Percentiles rank a stretch among this genome's conserved stretches.
Evolutionary conservation across 2,888 invertebrate species (phyloP).

Genomic region (Psylliodes chrysocephalus): DNA sequence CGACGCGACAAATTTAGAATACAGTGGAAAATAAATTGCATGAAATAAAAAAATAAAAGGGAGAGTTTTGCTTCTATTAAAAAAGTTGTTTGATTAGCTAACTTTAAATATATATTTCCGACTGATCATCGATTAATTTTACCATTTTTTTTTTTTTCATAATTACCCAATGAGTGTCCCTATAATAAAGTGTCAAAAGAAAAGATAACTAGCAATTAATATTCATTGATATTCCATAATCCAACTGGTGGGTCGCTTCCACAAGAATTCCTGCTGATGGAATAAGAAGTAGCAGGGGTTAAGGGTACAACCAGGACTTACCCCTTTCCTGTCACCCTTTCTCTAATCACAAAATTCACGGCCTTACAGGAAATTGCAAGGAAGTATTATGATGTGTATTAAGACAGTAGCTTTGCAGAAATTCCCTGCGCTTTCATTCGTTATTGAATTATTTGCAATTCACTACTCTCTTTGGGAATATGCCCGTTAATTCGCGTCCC

Average conservation of each 20-base stretch:
- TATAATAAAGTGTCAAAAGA: background rate
- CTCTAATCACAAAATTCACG: constrained; percentile 50
- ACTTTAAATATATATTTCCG: too few relatives aligned
- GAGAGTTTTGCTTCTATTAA: too few relatives aligned
- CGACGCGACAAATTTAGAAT: background rate
- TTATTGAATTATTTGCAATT: constrained; percentile 58
- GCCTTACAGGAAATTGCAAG: constrained; percentile 62
- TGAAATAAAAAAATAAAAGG: too few relatives aligned
- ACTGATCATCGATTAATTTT: too few relatives aligned
- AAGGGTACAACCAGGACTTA: constrained; percentile 11
- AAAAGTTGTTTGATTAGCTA: too few relatives aligned
- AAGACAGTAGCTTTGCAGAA: constrained; percentile 55
- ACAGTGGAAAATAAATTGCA: background rate
- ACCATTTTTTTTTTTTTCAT: too few relatives aligned
- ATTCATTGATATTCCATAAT: constrained; percentile 29
- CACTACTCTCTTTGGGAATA: constrained; percentile 47
- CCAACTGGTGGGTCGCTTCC: constrained; percentile 1
- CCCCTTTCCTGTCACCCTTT: constrained; percentile 47
- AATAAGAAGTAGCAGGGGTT: constrained; percentile 21
- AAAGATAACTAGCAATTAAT: constrained; percentile 20
- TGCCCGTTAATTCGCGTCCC: constrained; percentile 38
- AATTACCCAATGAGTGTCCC: too few relatives aligned
- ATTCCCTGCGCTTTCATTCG: constrained; percentile 49
- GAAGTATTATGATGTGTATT: constrained; percentile 63
- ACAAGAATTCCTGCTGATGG: constrained; percentile 15